Conservation (phyloP, 2,113 vertebrate species). For the Tylochromis polylepis region DNA sequence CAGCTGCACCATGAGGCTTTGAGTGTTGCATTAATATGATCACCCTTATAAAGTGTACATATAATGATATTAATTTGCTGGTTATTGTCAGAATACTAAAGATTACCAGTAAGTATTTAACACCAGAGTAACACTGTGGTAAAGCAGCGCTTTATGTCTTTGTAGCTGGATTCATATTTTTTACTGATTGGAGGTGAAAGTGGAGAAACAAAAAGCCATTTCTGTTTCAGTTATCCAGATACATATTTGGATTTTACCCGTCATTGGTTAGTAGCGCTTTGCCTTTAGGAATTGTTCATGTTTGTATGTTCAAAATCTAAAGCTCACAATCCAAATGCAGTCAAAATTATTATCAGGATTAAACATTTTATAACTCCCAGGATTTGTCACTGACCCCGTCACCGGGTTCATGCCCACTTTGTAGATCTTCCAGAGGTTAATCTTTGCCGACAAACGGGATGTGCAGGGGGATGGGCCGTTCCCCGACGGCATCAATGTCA, state of each 20-base stretch:
- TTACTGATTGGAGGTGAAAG: background rate
- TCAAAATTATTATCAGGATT: background rate
- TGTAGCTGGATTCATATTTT: background rate
- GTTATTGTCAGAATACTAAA: background rate
- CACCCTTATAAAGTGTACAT: background rate
- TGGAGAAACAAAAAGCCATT: background rate
- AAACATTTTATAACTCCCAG: background rate
- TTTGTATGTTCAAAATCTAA: background rate
- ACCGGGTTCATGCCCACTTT: background rate
- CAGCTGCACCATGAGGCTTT: background rate
- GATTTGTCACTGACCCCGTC: slow-evolving; percentile 23
- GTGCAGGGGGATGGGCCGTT: slow-evolving; percentile 95
- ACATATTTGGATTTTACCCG: background rate
- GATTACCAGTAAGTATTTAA: background rate
- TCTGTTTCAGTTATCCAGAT: background rate
- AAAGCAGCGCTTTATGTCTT: background rate
- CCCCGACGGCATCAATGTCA: slow-evolving; percentile 92
- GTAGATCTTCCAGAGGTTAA: slow-evolving; percentile 96
- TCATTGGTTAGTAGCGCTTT: background rate
- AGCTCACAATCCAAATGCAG: background rate
- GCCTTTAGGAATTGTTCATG: background rate
- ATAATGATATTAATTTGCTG: background rate
- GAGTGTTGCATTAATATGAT: background rate
- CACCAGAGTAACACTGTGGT: background rate
- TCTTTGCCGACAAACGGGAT: slow-evolving; percentile 95